Percentiles rank a stretch among this genome's conserved stretches.
These are phyloP conservation scores for Gambusia holbrooki DNA, from an alignment of 2,113 vertebrate genomes.

Conservation along the genomic window DNA sequence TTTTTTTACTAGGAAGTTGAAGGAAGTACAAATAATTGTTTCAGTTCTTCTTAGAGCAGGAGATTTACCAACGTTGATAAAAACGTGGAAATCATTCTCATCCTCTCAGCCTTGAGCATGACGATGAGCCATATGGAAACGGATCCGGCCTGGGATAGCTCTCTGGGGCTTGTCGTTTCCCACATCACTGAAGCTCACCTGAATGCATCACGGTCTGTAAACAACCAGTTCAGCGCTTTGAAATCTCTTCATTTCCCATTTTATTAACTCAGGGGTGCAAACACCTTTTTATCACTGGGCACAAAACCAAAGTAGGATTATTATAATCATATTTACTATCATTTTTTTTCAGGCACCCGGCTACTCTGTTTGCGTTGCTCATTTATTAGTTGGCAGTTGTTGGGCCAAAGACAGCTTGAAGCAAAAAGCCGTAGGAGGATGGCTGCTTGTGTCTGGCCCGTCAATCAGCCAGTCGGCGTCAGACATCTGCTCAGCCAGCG, in stretches of 20 bases:
- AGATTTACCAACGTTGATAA: not conserved
- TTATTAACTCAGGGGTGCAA: not conserved
- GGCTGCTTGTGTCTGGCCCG: slow-evolving; percentile 23
- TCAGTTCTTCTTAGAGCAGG: not conserved
- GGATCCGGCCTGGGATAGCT: too few relatives aligned
- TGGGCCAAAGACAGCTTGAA: not conserved
- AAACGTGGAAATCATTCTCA: not conserved
- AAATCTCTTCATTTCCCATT: not conserved
- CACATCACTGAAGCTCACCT: too few relatives aligned
- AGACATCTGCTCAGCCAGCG: slow-evolving; percentile 34
- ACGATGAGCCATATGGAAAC: not conserved
- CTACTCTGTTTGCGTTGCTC: not conserved
- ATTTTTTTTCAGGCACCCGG: slow-evolving; percentile 4
- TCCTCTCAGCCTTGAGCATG: not conserved
- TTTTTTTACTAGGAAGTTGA: not conserved
- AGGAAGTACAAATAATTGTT: not conserved
- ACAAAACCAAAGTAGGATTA: not conserved
- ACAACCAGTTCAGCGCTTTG: too few relatives aligned
- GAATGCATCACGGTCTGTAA: too few relatives aligned
- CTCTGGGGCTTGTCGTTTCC: too few relatives aligned
- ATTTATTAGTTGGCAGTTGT: slow-evolving; percentile 3
- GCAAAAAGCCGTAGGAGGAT: not conserved
- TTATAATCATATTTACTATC: not conserved
- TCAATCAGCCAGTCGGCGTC: slow-evolving; percentile 27
- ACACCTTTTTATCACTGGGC: not conserved